Evolutionary conservation across 2,113 vertebrate species (phyloP).

Genomic region (Typhlomys cinereus): DNA sequence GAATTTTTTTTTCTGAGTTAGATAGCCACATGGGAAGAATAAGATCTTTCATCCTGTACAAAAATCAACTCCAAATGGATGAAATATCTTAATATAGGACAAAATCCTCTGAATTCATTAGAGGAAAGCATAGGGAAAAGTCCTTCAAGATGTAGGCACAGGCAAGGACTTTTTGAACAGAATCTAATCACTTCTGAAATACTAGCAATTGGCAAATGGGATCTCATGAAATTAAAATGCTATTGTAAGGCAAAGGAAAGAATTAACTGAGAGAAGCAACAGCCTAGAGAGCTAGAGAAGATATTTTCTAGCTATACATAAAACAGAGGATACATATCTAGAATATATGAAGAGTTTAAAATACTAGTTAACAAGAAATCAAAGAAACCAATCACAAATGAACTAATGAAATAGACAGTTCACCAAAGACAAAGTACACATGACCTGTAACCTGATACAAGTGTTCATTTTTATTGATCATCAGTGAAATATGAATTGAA

Average conservation of each 20-base stretch:
- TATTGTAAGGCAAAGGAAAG: background rate
- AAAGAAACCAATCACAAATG: background rate
- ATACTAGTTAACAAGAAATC: background rate
- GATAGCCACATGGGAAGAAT: background rate
- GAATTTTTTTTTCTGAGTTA: background rate
- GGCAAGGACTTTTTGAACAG: background rate
- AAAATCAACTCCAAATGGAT: no score
- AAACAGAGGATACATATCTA: background rate
- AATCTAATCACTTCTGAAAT: background rate
- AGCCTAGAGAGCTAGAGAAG: background rate
- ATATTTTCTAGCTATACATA: background rate
- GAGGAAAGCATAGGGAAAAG: background rate
- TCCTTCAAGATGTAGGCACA: background rate
- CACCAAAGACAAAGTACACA: no score
- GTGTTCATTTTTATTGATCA: no score
- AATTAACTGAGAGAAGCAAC: background rate
- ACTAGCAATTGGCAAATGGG: background rate
- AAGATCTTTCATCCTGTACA: background rate
- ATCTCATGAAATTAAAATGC: background rate
- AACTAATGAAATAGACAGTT: no score
- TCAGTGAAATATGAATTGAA: no score
- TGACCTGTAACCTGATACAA: no score
- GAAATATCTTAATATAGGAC: background rate
- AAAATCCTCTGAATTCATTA: background rate
- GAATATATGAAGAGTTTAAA: no score